phyloP scores from a whole-genome alignment of 2,888 invertebrate species.

The Mechanitis messenoides region DNA sequence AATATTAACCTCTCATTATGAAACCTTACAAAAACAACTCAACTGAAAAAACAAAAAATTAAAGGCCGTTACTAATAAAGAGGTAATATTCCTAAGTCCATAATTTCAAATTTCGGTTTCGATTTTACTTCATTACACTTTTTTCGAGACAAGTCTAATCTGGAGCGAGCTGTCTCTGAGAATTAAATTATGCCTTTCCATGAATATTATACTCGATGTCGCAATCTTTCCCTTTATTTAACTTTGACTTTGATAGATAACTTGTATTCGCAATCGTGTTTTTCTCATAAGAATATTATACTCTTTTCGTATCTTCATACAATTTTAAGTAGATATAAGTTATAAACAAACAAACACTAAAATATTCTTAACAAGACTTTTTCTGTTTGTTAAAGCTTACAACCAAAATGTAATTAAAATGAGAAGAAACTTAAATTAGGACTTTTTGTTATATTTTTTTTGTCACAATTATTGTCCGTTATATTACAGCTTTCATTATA shows the following conservation, averaged over 20 bases:
- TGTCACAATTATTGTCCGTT: no score
- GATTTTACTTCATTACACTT: conserved; percentile 65
- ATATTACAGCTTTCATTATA: no score
- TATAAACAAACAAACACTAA: no score
- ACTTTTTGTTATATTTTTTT: no score
- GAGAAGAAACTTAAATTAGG: no score
- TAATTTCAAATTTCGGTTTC: conserved; percentile 62
- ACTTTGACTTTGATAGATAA: conserved; percentile 44
- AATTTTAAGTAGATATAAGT: not conserved
- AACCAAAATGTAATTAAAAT: no score
- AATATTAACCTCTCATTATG: no score
- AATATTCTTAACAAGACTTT: no score
- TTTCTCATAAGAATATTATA: not conserved
- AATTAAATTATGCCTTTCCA: conserved; percentile 73
- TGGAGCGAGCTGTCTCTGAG: conserved; percentile 53
- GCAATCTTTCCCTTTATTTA: conserved; percentile 58
- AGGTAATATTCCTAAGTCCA: conserved; percentile 52
- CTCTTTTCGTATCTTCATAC: not conserved
- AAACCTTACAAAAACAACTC: no score
- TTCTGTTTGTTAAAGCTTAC: no score
- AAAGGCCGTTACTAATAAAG: conserved; percentile 18
- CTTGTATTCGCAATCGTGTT: conserved; percentile 42
- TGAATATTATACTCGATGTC: conserved; percentile 71
- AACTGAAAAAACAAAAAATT: conserved; percentile 12
- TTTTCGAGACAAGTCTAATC: conserved; percentile 62